Base-by-base conservation (phyloP, 2,113 vertebrate species). In the Ellobius talpinus region DNA sequence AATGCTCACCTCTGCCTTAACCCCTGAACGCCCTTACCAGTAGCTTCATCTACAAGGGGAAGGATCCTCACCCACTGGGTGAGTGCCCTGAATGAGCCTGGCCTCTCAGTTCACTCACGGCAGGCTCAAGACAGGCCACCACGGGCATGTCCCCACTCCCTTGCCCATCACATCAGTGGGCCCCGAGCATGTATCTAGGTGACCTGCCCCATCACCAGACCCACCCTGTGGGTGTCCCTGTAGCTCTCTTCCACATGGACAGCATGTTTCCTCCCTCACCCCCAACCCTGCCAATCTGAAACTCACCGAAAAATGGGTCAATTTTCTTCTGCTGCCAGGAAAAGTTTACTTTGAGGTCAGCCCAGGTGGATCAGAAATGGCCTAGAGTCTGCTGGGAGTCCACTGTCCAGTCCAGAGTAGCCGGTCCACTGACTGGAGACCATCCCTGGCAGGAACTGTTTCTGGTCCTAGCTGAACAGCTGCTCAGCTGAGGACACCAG, bases 11-110 rank as follows among this genome's bases (percentile, higher is more conserved):
- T 58, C 77, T 33, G 0, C 39, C 73, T 91, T 86, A 82, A 95
- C 88, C 73, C 77, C n/a, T 61, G 78, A 93, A 42, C 66, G 63
- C 65, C 66, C 2, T 87, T 73, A 61, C 72, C 90, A 68, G 72
- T 0, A 1, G 92, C 42, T 87, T 93, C 78, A 94, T 89, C 91
- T 93, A 93, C 45, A 87, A 66, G 19, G 76, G 93, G 73, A 63
- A 7, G 36, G 58, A 31, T 70, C 87, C 29, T 73, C 0, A 36
- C 33, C 7, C 24, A 29, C 17, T 42, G 36, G 39, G 21, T 19
- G 45, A 31, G 79, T 3, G 39, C 14, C 86, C 72, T 61, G 79
- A 61, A n/a, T 1, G 1, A 66, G n/a, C 42, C 63, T 23, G 84
- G 10, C 19, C 42, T 86, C 26, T 50, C 14, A 36, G 31, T 50